Conservation (phyloP, 2,113 vertebrate genomes). For the Taxidea taxus region DNA sequence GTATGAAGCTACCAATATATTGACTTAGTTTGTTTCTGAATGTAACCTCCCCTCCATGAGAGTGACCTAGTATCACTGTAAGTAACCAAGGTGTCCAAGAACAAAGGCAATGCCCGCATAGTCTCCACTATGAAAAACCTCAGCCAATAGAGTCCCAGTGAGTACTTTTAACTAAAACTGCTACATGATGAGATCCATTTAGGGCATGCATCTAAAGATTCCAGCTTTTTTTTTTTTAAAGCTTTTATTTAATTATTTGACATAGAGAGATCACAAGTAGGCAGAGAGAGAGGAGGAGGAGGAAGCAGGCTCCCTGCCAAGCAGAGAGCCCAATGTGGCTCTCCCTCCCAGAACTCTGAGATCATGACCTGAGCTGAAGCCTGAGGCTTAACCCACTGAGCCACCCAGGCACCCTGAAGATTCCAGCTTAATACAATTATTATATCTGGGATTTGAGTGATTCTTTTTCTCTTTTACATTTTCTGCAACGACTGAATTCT, state of each 20-base stretch:
- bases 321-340: too few species aligned
- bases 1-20: neutral
- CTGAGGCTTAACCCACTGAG: too few species aligned
- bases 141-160: neutral
- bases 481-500: neutral
- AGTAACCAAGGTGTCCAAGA: neutral
- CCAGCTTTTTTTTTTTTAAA: too few species aligned
- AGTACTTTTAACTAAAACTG: neutral
- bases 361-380: too few species aligned
- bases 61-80: neutral
- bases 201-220: neutral
- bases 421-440: neutral
- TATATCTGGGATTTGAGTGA: neutral
- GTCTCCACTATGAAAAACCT: neutral
- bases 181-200: neutral
- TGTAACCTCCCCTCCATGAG: neutral
- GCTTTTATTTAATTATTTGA: too few species aligned
- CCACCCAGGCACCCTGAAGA: too few species aligned
- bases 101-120: neutral
- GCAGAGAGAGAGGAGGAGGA: too few species aligned
- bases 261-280: too few species aligned
- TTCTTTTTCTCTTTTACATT: neutral
- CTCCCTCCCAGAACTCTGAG: too few species aligned
- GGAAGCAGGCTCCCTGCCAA: too few species aligned
- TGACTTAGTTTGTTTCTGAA: neutral